phyloP scores from a whole-genome alignment of 2,113 vertebrate genomes.

The Phyllostomus discolor region DNA sequence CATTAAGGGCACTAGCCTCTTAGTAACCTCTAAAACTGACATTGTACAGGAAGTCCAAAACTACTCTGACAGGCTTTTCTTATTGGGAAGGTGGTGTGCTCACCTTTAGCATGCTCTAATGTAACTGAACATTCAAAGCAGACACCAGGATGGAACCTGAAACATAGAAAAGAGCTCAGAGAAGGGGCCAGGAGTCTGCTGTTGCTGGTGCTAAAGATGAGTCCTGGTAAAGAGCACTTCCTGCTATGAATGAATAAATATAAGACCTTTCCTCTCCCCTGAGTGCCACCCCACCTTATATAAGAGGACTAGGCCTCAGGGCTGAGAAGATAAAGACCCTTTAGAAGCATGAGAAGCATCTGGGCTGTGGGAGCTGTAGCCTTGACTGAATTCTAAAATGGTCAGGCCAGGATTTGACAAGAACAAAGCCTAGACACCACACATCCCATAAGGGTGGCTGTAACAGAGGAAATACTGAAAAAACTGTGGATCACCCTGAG shows the following conservation, averaged over 20 bases:
- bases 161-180: not conserved
- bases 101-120: not conserved
- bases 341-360: not conserved
- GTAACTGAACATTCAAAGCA: not conserved
- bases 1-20: not conserved
- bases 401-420: not conserved
- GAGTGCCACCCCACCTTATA: not conserved
- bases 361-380: not conserved
- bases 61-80: not conserved
- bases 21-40: not conserved
- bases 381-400: slow-evolving; percentile 3
- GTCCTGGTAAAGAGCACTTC: not conserved
- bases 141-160: not conserved
- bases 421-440: not conserved
- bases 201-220: not conserved
- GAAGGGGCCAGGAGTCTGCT: not conserved
- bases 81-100: not conserved
- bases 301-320: not conserved
- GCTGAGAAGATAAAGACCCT: not conserved
- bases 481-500: not conserved
- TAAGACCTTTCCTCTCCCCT: not conserved
- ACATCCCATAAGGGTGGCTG: not conserved
- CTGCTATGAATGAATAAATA: not conserved
- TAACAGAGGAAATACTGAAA: not conserved
- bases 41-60: not conserved